Evolutionary conservation across 2,797 vertebrate species (phyloP).

Genomic region (Morelia viridis): DNA sequence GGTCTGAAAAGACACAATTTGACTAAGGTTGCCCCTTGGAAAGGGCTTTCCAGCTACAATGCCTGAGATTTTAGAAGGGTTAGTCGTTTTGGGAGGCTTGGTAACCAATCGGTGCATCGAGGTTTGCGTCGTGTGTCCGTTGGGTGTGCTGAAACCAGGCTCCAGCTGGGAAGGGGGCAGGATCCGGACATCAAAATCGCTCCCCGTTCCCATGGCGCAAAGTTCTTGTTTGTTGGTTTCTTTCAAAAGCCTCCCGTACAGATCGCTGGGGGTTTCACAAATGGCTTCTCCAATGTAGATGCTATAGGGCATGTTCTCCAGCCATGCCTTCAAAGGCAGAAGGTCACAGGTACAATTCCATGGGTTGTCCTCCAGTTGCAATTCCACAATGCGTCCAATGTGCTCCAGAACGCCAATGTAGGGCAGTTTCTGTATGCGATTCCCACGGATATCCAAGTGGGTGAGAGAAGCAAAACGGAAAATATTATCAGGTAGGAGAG

Average conservation of each 20-base stretch:
- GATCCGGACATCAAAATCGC: conserved; percentile 89
- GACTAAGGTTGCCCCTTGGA: conserved; percentile 85
- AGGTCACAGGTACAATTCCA: conserved; percentile 99
- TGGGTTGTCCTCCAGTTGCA: conserved; percentile 97
- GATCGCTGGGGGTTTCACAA: conserved; percentile 93
- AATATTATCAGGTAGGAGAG: conserved; percentile 95
- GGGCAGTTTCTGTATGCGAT: conserved; percentile 95
- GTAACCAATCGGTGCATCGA: conserved; percentile 83
- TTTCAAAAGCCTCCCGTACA: conserved; percentile 93
- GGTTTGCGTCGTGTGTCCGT: conserved; percentile 79
- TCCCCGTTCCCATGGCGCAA: conserved; percentile 93
- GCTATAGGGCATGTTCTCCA: conserved; percentile 99
- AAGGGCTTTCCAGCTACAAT: conserved; percentile 91
- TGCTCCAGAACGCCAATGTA: conserved; percentile 97
- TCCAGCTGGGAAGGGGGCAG: conserved; percentile 88
- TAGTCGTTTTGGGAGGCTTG: conserved; percentile 89
- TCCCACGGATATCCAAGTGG: conserved; percentile 97
- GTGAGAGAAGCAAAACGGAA: conserved; percentile 97
- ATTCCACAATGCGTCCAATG: conserved; percentile 93
- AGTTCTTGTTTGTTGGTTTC: conserved; percentile 97
- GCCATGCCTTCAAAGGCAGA: conserved; percentile 94
- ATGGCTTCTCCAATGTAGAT: conserved; percentile 98
- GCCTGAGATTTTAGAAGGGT: conserved; percentile 93
- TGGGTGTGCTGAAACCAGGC: conserved; percentile 82
- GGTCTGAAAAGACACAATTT: conserved; percentile 92